A percentile compares a stretch with the other conserved stretches of the same genome.
Evolutionary conservation across 2,888 invertebrate species (phyloP).

Genomic region (Entomobrya proxima): DNA sequence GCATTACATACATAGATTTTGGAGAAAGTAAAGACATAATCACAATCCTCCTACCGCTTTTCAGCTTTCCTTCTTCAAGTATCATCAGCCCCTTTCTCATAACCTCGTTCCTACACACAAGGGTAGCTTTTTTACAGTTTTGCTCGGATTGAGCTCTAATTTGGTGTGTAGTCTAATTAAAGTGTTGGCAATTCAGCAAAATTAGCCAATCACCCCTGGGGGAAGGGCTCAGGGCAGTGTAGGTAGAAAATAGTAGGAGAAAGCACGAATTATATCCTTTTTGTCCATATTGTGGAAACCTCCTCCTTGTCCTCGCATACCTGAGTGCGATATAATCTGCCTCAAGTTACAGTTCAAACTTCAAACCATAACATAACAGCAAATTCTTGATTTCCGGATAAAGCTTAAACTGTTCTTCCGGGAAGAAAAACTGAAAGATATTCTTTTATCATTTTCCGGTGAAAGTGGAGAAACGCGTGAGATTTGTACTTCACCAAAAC

Average conservation of each 20-base stretch:
- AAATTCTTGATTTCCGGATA: too few relatives aligned
- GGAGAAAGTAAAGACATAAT: neutral
- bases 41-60: conserved; percentile 10
- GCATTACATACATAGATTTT: conserved; percentile 86
- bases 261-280: conserved; percentile 96
- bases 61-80: neutral
- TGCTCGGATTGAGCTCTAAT: neutral
- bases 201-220: conserved; percentile 98
- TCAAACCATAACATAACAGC: too few relatives aligned
- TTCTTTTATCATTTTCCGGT: too few relatives aligned
- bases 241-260: conserved; percentile 99
- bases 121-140: neutral
- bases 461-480: too few relatives aligned
- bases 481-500: too few relatives aligned
- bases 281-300: conserved; percentile 94
- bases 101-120: neutral
- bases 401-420: too few relatives aligned
- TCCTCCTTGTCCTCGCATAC: conserved; percentile 84
- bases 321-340: conserved; percentile 79
- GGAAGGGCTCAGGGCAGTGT: too few relatives aligned
- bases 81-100: neutral
- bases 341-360: neutral
- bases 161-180: too few relatives aligned
- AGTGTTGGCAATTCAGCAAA: conserved; percentile 98
- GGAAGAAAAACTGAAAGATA: too few relatives aligned